phyloP scores from a whole-genome alignment of 2,113 vertebrate genomes.

The Phalacrocorax aristotelis region DNA sequence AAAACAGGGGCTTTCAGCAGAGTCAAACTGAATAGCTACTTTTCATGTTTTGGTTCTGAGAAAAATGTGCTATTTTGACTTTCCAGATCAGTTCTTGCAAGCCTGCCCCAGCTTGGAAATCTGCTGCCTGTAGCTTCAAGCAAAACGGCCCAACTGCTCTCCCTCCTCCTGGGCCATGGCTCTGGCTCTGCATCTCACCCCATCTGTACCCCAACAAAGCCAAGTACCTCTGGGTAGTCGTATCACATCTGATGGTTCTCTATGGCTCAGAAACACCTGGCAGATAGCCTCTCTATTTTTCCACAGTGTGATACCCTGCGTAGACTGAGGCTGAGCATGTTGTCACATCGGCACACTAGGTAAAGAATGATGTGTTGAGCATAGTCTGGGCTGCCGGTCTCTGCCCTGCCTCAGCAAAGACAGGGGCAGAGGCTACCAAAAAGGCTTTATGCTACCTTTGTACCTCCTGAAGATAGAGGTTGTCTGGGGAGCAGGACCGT shows the following conservation, averaged over 20 bases:
- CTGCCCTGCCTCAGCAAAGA: neutral
- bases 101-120: neutral
- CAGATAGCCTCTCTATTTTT: neutral
- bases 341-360: neutral
- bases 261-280: neutral
- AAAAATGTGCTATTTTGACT: neutral
- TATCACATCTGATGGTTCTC: neutral
- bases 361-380: neutral
- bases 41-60: neutral
- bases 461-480: neutral
- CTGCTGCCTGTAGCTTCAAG: constrained; percentile 40
- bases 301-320: neutral
- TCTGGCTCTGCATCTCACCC: constrained; percentile 3
- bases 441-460: neutral
- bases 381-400: neutral
- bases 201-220: neutral
- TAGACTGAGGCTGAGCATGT: neutral
- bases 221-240: neutral
- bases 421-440: neutral
- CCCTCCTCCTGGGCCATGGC: neutral
- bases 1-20: neutral
- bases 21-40: neutral
- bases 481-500: neutral
- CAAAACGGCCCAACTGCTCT: neutral
- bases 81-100: constrained; percentile 16